These are phyloP conservation scores for Stegastes partitus DNA, from an alignment of 2,113 vertebrate genomes.

Conservation along the genomic window DNA sequence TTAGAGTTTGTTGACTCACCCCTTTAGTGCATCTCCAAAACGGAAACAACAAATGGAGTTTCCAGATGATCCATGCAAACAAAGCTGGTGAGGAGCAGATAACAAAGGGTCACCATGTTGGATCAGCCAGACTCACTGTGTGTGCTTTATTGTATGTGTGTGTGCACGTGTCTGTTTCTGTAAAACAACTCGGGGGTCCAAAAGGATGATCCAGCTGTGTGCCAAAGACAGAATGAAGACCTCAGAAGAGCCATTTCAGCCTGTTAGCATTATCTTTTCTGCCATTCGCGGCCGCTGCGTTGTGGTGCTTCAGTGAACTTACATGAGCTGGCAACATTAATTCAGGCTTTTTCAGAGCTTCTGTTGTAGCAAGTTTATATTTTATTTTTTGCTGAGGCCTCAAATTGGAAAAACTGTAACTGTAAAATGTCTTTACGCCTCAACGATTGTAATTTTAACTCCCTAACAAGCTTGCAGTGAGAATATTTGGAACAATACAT, in stretches of 20 bases:
- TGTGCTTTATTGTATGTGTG: conserved; percentile 48
- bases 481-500: conserved; percentile 71
- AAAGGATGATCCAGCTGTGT: conserved; percentile 76
- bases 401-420: conserved; percentile 55
- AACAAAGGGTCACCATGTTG: conserved; percentile 73
- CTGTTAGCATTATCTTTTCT: conserved; percentile 52
- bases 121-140: conserved; percentile 45
- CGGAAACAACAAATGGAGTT: conserved; percentile 59
- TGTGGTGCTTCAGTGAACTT: conserved; percentile 39
- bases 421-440: conserved; percentile 68
- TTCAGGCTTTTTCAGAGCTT: conserved; percentile 22
- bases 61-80: conserved; percentile 76
- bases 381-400: conserved; percentile 57
- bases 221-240: conserved; percentile 67
- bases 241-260: conserved; percentile 48
- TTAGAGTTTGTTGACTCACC: conserved; percentile 62
- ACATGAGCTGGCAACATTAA: conserved; percentile 38
- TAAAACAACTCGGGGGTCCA: conserved; percentile 60
- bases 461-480: conserved; percentile 71
- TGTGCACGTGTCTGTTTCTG: conserved; percentile 29
- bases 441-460: conserved; percentile 60
- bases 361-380: conserved; percentile 21
- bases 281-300: conserved; percentile 42
- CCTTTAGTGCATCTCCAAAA: conserved; percentile 59
- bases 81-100: conserved; percentile 75